These are phyloP conservation scores for Artemia franciscana DNA, from an alignment of 1,140 invertebrate genomes.

Conservation along the genomic window DNA sequence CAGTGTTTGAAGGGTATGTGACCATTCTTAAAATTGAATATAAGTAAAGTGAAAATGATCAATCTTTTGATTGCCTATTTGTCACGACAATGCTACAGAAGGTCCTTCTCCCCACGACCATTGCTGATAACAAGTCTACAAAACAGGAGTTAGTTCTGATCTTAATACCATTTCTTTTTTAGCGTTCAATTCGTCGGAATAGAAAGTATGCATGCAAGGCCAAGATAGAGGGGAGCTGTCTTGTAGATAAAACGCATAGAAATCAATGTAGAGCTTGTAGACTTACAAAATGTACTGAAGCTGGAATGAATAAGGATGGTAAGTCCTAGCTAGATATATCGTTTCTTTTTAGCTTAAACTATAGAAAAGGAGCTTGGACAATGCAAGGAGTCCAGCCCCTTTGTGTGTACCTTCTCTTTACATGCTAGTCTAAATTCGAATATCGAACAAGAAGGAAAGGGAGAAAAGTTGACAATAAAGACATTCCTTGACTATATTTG, in stretches of 20 bases:
- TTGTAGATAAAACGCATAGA: slow-evolving; percentile 75
- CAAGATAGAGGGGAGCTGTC: slow-evolving; percentile 53
- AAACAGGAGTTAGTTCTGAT: not conserved
- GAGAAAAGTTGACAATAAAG: too few species aligned
- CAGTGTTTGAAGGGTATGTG: too few species aligned
- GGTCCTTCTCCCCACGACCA: not conserved
- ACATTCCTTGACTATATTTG: too few species aligned
- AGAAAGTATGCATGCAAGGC: slow-evolving; percentile 88
- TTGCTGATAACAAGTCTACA: not conserved
- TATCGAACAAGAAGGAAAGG: too few species aligned
- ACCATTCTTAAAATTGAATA: not conserved
- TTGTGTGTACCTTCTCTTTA: too few species aligned
- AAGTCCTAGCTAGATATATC: too few species aligned
- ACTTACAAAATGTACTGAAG: slow-evolving; percentile 27
- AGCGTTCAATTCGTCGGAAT: slow-evolving; percentile 82
- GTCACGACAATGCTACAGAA: not conserved
- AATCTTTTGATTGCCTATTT: not conserved
- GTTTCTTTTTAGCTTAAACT: too few species aligned
- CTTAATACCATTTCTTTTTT: slow-evolving; percentile 10
- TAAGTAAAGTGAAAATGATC: not conserved
- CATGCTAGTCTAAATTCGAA: too few species aligned
- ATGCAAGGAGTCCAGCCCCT: too few species aligned
- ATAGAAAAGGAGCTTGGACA: too few species aligned
- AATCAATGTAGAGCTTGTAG: slow-evolving; percentile 33
- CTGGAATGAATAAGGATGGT: slow-evolving; percentile 34